A percentile compares a stretch with the other conserved stretches of the same genome.
Conservation (phyloP, 2,113 vertebrate genomes). For the Callorhinus ursinus region DNA sequence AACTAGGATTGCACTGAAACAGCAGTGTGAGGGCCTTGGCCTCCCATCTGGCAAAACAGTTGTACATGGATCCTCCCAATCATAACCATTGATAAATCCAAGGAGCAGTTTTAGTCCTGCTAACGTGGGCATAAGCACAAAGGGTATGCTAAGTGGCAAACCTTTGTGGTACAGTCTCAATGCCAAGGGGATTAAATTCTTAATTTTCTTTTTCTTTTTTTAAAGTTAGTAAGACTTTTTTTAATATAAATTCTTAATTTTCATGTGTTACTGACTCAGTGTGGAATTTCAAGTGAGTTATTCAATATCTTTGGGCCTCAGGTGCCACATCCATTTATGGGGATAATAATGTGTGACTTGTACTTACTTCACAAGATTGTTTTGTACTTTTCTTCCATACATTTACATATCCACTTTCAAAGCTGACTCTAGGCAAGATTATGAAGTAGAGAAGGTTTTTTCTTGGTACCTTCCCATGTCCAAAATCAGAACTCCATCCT, state of each 20-base stretch:
- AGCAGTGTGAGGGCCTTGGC: background rate
- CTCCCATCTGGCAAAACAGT: background rate
- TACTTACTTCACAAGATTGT: background rate
- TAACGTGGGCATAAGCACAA: background rate
- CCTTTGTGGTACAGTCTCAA: background rate
- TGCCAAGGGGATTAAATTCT: background rate
- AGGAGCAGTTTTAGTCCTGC: background rate
- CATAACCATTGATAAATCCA: background rate
- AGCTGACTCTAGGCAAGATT: background rate
- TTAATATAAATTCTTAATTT: background rate
- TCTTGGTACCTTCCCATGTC: background rate
- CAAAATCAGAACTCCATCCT: background rate
- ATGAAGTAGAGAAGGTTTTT: background rate
- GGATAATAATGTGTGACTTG: background rate
- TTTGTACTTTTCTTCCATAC: conserved; percentile 2
- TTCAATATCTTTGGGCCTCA: background rate
- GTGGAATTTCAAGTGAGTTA: background rate
- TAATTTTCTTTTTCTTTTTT: background rate
- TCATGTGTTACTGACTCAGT: background rate
- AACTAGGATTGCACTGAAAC: background rate
- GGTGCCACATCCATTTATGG: background rate
- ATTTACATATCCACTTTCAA: background rate
- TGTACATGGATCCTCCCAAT: background rate
- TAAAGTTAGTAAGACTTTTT: too few relatives aligned
- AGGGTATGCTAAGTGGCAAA: background rate